Base-by-base conservation (phyloP, 1,140 invertebrate species). In the Oncopodura yosiiana region DNA sequence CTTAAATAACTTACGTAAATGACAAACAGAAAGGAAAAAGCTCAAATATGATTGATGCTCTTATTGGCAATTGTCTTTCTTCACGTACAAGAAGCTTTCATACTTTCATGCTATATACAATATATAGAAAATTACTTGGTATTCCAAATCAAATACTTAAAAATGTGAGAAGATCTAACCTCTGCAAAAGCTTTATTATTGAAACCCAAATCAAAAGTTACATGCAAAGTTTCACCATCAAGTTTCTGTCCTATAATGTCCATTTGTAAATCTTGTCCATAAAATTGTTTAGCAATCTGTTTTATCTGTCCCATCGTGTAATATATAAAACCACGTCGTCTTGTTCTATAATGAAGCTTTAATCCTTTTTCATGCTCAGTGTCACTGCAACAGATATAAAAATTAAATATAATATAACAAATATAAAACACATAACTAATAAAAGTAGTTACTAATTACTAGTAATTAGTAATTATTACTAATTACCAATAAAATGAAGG, bases 1-100 rank as follows among this genome's bases (percentile, higher is more conserved):
- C 12, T 14, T 19, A 19, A 16, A 21, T 14, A 12, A 53, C 75
- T 74, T 73, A 87, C 82, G 88, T 86, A 72, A 97, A 96, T 21
- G 94, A 87, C 62, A 97, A 86, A 71, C 91, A 93, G 74, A 97
- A 97, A 4, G 94, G 94, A 72, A 97, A 98, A 66, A 97, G 90
- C 69, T 97, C 91, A 64, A 97, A 95, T 9, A 97, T 76, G 4
- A 94, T 83, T 0, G 84, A 83, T 0, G 88, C 86, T 65, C 82
- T 85, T 34, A 93, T 86, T 3, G 89, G 82, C 61, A 94, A 69
- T 69, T 87, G 84, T 68, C 86, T 86, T 66, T 90, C 86, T 65
- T 89, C 86, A 11, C 84, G 75, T 2, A 84, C 86, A 21, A 16
- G 21, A 51, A 51, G 5, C 6, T 8, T 9, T 18, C 9, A 45